Conservation (phyloP, 2,113 vertebrate genomes). For the Labeo catla region DNA sequence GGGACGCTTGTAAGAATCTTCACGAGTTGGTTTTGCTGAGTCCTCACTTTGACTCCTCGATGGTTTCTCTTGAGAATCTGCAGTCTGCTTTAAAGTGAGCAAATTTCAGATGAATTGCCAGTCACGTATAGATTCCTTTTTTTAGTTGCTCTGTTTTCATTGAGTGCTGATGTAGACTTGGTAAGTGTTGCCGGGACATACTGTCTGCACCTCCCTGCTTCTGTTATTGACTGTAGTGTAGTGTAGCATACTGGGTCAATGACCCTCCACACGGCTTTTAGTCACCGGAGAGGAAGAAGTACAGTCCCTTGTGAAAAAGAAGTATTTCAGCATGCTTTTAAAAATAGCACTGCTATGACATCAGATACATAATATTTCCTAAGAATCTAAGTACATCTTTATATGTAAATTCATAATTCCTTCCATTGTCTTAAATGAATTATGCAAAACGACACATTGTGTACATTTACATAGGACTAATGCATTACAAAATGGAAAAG, state of each 20-base stretch:
- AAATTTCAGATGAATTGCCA: background rate
- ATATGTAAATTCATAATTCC: too few relatives aligned
- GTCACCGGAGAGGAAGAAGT: constrained; percentile 5
- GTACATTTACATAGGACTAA: too few relatives aligned
- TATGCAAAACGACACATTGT: too few relatives aligned
- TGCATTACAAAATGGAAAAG: too few relatives aligned
- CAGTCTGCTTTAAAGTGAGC: background rate
- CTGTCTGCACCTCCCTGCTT: constrained; percentile 10
- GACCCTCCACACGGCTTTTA: constrained; percentile 1
- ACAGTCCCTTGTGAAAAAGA: background rate
- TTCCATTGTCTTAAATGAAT: too few relatives aligned
- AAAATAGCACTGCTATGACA: background rate
- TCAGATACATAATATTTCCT: too few relatives aligned
- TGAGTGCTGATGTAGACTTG: constrained; percentile 30
- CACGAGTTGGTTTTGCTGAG: constrained; percentile 4
- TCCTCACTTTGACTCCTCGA: background rate
- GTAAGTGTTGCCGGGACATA: constrained; percentile 22
- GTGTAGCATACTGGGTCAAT: constrained; percentile 40
- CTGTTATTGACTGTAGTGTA: constrained; percentile 8
- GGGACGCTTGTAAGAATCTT: background rate
- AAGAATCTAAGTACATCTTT: too few relatives aligned
- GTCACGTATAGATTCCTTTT: background rate
- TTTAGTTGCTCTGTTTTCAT: background rate
- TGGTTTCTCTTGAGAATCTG: background rate
- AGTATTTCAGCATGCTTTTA: background rate